Evolutionary conservation across 2,113 vertebrate genomes (phyloP).

Genomic region (Etheostoma spectabile): DNA sequence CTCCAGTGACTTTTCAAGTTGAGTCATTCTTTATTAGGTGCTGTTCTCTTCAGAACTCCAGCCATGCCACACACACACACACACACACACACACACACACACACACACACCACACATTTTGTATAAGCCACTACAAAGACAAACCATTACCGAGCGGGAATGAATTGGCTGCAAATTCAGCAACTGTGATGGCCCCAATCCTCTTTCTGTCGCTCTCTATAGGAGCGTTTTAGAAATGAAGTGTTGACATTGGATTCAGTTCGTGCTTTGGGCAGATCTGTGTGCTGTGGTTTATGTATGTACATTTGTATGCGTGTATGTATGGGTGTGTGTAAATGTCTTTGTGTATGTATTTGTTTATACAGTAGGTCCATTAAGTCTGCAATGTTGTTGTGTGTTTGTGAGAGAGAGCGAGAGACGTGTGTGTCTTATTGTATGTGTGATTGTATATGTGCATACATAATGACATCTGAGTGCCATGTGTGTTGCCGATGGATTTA

Average conservation of each 20-base stretch:
- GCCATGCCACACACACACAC: conserved; percentile 44
- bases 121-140: conserved; percentile 68
- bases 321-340: conserved; percentile 22
- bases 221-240: conserved; percentile 50
- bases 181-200: conserved; percentile 56
- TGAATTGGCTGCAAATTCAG: conserved; percentile 57
- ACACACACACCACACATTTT: conserved; percentile 50
- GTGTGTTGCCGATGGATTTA: conserved; percentile 23
- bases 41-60: conserved; percentile 56
- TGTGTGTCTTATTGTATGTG: conserved; percentile 14
- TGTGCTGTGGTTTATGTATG: conserved; percentile 54
- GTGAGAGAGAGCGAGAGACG: background rate
- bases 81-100: conserved; percentile 42
- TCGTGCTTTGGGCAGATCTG: conserved; percentile 68
- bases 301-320: conserved; percentile 50
- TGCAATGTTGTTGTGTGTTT: conserved; percentile 21
- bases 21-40: conserved; percentile 67
- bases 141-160: conserved; percentile 56
- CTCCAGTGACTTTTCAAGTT: conserved; percentile 63
- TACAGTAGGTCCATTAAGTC: conserved; percentile 67
- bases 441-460: conserved; percentile 7
- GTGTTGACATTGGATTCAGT: conserved; percentile 64
- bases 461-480: conserved; percentile 16
- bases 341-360: conserved; percentile 48
- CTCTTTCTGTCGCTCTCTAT: conserved; percentile 3